Evolutionary conservation across 2,888 invertebrate genomes (phyloP).

Genomic region (Caenorhabditis sulstoni): DNA sequence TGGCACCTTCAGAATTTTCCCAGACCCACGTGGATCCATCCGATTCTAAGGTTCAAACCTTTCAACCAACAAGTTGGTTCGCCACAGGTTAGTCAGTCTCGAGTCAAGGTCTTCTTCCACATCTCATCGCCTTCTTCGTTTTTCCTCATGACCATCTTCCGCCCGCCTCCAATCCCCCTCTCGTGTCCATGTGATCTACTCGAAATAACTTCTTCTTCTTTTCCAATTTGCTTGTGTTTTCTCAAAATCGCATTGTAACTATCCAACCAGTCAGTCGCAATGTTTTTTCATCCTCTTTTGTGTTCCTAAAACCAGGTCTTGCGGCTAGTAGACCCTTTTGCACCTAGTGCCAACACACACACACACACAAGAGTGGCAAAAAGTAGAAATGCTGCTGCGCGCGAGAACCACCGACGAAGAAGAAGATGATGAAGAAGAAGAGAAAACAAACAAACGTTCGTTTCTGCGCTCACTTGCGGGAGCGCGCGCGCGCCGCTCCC

Average conservation of each 20-base stretch:
- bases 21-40: no score
- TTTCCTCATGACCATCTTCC: conserved; percentile 30
- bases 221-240: not conserved
- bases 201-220: conserved; percentile 12
- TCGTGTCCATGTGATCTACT: conserved; percentile 1
- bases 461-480: conserved; percentile 6
- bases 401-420: not conserved
- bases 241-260: not conserved
- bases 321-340: no score
- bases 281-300: no score
- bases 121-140: not conserved
- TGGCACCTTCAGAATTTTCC: no score
- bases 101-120: conserved; percentile 42
- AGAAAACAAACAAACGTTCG: conserved; percentile 29
- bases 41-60: no score
- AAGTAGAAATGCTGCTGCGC: no score
- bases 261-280: not conserved
- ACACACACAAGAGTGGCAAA: conserved; percentile 20
- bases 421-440: conserved; percentile 35
- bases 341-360: conserved; percentile 1
- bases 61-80: conserved; percentile 22
- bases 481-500: not conserved
- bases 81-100: conserved; percentile 43
- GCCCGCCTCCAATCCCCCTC: not conserved
- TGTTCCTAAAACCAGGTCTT: no score